phyloP scores from a whole-genome alignment of 2,797 vertebrate species.

The Eulemur mongoz region DNA sequence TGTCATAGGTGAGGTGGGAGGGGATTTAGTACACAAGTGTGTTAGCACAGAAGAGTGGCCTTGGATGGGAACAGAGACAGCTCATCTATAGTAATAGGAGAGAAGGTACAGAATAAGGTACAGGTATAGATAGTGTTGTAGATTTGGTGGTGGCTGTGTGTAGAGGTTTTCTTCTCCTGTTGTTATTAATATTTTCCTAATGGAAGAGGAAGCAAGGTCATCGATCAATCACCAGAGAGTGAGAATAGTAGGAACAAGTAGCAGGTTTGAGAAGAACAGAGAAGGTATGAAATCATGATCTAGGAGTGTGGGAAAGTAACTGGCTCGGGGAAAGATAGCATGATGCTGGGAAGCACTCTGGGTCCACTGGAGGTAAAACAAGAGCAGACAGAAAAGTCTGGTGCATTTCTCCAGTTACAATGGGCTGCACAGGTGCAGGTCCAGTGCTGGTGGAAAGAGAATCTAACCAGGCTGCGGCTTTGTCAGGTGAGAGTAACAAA shows the following conservation, averaged over 20 bases:
- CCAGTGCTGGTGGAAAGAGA: neutral
- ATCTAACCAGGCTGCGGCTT: neutral
- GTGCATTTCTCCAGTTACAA: neutral
- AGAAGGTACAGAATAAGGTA: neutral
- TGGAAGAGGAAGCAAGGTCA: neutral
- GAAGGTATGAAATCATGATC: neutral
- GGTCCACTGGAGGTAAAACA: neutral
- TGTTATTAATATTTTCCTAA: neutral
- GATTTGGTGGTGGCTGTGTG: neutral
- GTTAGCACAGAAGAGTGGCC: neutral
- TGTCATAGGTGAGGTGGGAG: neutral
- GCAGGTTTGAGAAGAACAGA: neutral
- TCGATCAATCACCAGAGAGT: neutral
- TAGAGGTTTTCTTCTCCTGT: neutral
- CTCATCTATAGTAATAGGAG: neutral
- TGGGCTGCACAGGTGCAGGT: neutral
- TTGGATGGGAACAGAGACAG: neutral
- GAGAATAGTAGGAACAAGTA: neutral
- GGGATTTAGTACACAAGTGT: neutral
- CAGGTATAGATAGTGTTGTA: neutral
- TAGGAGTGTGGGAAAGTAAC: neutral
- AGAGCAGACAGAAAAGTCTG: neutral
- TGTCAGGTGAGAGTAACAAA: neutral
- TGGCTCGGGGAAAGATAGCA: neutral
- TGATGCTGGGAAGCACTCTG: neutral